These are phyloP conservation scores for Struthio camelus DNA, from an alignment of 2,113 vertebrate genomes.

Conservation along the genomic window DNA sequence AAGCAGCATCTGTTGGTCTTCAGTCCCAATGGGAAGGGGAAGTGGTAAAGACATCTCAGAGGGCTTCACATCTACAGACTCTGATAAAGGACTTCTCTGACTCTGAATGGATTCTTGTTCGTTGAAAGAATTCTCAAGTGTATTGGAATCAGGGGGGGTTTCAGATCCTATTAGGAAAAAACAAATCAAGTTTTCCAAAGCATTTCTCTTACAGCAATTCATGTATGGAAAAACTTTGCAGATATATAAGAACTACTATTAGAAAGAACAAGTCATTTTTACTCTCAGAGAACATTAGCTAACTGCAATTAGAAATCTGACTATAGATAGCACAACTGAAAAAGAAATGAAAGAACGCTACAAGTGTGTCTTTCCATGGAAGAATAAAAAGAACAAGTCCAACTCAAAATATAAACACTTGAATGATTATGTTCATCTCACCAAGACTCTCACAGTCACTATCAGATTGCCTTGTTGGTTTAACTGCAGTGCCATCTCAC, in stretches of 20 bases:
- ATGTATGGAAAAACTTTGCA: background rate
- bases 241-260: background rate
- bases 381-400: background rate
- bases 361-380: background rate
- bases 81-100: constrained; percentile 77
- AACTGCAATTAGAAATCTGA: background rate
- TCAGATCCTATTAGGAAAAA: constrained; percentile 66
- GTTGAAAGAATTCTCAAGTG: constrained; percentile 68
- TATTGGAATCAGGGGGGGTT: constrained; percentile 65
- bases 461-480: background rate
- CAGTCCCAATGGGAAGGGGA: constrained; percentile 77
- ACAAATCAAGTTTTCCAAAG: background rate
- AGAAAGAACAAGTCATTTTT: background rate
- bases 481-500: background rate
- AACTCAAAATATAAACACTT: background rate
- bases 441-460: background rate
- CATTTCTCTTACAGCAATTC: background rate
- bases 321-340: background rate
- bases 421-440: background rate
- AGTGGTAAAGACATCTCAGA: constrained; percentile 79
- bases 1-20: constrained; percentile 82
- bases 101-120: constrained; percentile 75
- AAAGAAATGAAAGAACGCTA: background rate
- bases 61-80: constrained; percentile 80
- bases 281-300: background rate